These are phyloP conservation scores for Metacarcinus magister DNA, from an alignment of 2,888 invertebrate species.

Conservation along the genomic window DNA sequence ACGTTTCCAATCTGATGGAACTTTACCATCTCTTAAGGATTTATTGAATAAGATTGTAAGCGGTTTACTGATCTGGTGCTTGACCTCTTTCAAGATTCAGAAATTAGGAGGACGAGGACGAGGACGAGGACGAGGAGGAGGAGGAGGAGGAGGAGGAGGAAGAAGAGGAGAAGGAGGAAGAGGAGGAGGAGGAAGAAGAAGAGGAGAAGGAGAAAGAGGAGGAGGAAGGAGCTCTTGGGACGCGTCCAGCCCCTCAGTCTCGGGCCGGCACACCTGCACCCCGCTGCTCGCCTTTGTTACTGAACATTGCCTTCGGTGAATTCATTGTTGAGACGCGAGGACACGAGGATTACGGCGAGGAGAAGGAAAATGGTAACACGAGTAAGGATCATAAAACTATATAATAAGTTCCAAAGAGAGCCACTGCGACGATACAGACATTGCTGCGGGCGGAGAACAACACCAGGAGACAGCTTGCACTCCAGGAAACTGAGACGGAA, in stretches of 20 bases:
- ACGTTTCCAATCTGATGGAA: too few species aligned
- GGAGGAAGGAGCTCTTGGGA: slow-evolving; percentile 14
- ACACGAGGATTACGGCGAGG: slow-evolving; percentile 38
- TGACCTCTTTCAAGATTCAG: too few species aligned
- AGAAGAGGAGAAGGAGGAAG: not conserved
- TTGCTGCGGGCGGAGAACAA: not conserved
- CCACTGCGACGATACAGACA: not conserved
- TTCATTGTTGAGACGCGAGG: not conserved
- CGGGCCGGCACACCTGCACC: not conserved
- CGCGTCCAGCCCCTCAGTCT: not conserved
- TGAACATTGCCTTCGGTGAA: slow-evolving; percentile 36
- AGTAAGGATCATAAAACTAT: not conserved
- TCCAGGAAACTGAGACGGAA: not conserved
- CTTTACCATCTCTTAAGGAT: too few species aligned
- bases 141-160: too few species aligned
- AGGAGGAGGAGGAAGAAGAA: not conserved
- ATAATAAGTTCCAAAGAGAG: not conserved
- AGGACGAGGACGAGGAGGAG: not conserved
- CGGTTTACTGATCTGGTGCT: too few species aligned
- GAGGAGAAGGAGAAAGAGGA: not conserved
- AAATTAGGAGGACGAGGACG: too few species aligned
- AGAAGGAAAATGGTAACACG: slow-evolving; percentile 10
- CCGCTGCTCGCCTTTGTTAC: slow-evolving; percentile 35
- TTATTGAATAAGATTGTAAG: too few species aligned
- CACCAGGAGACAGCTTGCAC: not conserved